A percentile compares a stretch with the other conserved stretches of the same genome.
Evolutionary conservation across 2,113 vertebrate genomes (phyloP).

Genomic region (Sciurus niger): DNA sequence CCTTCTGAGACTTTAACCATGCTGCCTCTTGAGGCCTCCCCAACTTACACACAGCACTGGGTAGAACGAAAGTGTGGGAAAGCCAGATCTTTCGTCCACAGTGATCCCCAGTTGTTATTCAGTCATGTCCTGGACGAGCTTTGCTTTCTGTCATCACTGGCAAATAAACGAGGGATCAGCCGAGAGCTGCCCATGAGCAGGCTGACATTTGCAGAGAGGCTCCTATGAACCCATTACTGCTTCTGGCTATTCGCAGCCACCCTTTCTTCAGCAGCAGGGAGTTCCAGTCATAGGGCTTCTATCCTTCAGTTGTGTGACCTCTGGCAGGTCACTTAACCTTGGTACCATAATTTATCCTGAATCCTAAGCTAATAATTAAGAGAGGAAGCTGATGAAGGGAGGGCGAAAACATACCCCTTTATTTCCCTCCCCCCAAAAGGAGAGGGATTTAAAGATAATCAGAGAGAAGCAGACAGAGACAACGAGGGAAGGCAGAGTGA

Average conservation of each 20-base stretch:
- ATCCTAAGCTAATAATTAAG: background rate
- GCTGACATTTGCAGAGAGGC: background rate
- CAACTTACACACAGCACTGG: background rate
- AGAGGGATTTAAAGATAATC: background rate
- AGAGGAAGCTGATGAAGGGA: background rate
- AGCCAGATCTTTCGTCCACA: background rate
- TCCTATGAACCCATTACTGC: accelerated
- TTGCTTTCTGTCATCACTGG: background rate
- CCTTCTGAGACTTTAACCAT: background rate
- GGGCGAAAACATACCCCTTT: background rate
- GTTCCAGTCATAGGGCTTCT: background rate
- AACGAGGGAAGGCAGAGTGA: background rate
- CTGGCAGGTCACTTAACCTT: background rate
- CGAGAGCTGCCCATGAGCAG: background rate
- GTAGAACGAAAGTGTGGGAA: background rate
- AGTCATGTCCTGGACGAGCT: background rate
- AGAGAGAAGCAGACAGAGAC: background rate
- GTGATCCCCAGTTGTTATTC: background rate
- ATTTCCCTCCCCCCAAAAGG: background rate
- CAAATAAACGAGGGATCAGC: background rate
- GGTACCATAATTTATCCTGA: background rate
- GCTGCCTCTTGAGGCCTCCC: background rate
- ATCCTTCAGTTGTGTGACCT: background rate
- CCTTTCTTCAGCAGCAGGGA: too few species aligned
- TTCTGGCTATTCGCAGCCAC: background rate